Base-by-base conservation (phyloP, 2,888 invertebrate genomes). In the Catocala nupta region DNA sequence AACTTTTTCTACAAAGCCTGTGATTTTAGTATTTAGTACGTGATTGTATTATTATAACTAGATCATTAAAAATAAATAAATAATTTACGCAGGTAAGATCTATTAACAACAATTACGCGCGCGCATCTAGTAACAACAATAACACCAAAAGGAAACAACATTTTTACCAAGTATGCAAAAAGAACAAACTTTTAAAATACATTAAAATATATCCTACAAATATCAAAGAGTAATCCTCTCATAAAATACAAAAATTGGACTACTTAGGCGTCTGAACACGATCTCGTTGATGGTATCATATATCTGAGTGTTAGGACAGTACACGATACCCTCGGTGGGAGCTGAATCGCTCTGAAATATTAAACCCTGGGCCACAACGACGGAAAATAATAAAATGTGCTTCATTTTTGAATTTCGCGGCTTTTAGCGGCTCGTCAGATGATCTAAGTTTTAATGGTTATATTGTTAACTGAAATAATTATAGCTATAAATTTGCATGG, bases 321-420 rank as follows among this genome's bases (percentile, higher is more conserved):
- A 74, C 64, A 12, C 50, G 73, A 77, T 78, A 77, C 71, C 62
- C 76, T 57, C 78, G 58, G 55, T 54, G 78, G 76, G 76, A 75
- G 57, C 65, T 61, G 64, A 75, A 72, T 70, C 64, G 57, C 63
- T 65, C 70, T 75, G 73, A 73, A 77, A 78, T 75, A 78, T 78
- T 73, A 78, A 78, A 75, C 78, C 55, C 33, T 69, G 66, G 78
- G 72, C 65, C 70, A 75, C 63, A 47, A 58, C 56, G 68, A 65
- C 58, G 59, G 60, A 50, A 55, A 57, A 60, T 57, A 63, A 73
- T 68, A 70, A 63, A 76, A 76, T 56, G 59, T 63, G 16, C 16
- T 47, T 47, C 16, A 47, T 47, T 47, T 47, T 47, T 16, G 45
- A 47, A 16, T 10, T 16, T 47, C 12, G 12, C 13, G 5, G 45